These are phyloP conservation scores for Meleagris gallopavo DNA, from an alignment of 2,113 vertebrate genomes.

Conservation along the genomic window DNA sequence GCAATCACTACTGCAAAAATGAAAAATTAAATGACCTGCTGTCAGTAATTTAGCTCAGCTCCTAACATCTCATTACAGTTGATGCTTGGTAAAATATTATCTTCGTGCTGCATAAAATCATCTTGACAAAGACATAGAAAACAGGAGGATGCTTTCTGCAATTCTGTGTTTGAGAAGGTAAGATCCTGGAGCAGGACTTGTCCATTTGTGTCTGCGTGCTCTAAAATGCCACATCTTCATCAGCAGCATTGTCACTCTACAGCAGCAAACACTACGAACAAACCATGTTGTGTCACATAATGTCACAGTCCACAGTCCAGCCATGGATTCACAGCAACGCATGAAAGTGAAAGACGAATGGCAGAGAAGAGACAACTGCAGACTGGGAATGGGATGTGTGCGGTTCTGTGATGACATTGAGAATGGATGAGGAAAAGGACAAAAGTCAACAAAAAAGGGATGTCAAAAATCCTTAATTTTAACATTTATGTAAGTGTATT, in stretches of 20 bases:
- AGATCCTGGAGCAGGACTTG: neutral
- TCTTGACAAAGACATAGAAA: neutral
- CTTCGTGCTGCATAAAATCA: neutral
- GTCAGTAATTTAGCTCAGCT: neutral
- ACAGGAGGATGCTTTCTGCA: neutral
- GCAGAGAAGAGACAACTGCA: neutral
- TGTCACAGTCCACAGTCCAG: conserved; percentile 13
- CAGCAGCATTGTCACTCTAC: neutral
- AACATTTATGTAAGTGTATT: conserved; percentile 44
- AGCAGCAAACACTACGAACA: conserved; percentile 14
- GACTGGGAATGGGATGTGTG: neutral
- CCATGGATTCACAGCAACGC: conserved; percentile 37
- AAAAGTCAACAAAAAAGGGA: conserved; percentile 70
- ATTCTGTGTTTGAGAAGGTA: neutral
- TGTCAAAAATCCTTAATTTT: conserved; percentile 69
- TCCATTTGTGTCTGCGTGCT: neutral
- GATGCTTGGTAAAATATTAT: neutral
- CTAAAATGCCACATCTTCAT: neutral
- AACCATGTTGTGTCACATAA: conserved; percentile 14
- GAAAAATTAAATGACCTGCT: neutral
- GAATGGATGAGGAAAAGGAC: conserved; percentile 48
- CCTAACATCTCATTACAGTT: neutral
- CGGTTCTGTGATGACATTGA: conserved; percentile 19
- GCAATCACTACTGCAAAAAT: neutral
- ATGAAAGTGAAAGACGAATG: neutral